Evolutionary conservation across 2,888 invertebrate species (phyloP).

Genomic region (Invenusta paracnida): DNA sequence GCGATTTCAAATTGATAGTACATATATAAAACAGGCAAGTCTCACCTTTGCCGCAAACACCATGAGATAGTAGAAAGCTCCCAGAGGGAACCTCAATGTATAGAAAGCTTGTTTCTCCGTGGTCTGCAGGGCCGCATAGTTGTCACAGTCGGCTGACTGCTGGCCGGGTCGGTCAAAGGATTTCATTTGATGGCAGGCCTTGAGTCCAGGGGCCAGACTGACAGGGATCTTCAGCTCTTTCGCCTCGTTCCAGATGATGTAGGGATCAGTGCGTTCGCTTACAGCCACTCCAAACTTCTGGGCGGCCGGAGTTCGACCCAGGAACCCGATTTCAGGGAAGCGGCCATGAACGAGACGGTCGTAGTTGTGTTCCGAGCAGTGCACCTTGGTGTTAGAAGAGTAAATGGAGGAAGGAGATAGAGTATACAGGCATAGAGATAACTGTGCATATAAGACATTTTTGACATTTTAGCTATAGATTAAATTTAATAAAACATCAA

Average conservation of each 20-base stretch:
- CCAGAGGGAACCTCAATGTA: conserved; percentile 53
- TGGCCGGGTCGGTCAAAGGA: conserved; percentile 42
- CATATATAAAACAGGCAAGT: too few species aligned
- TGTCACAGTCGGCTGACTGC: conserved; percentile 42
- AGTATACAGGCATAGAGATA: too few species aligned
- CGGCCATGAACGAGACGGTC: conserved; percentile 41
- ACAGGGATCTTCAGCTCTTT: conserved; percentile 37
- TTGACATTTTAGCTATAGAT: too few species aligned
- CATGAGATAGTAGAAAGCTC: conserved; percentile 51
- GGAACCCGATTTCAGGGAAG: conserved; percentile 44
- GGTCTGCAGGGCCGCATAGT: conserved; percentile 42
- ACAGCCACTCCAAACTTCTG: conserved; percentile 41
- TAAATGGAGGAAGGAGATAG: not conserved
- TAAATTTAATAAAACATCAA: too few species aligned
- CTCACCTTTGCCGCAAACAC: conserved; percentile 34
- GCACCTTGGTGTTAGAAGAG: conserved; percentile 31
- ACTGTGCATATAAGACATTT: too few species aligned
- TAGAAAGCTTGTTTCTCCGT: conserved; percentile 47
- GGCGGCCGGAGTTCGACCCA: conserved; percentile 42
- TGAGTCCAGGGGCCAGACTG: conserved; percentile 39
- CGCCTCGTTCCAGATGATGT: conserved; percentile 37
- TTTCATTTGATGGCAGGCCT: conserved; percentile 43
- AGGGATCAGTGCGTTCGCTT: conserved; percentile 33
- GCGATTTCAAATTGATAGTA: too few species aligned
- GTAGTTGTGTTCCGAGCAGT: conserved; percentile 45